phyloP scores from a whole-genome alignment of 53 echinoderm and acorn worm species.

The Astropecten irregularis region DNA sequence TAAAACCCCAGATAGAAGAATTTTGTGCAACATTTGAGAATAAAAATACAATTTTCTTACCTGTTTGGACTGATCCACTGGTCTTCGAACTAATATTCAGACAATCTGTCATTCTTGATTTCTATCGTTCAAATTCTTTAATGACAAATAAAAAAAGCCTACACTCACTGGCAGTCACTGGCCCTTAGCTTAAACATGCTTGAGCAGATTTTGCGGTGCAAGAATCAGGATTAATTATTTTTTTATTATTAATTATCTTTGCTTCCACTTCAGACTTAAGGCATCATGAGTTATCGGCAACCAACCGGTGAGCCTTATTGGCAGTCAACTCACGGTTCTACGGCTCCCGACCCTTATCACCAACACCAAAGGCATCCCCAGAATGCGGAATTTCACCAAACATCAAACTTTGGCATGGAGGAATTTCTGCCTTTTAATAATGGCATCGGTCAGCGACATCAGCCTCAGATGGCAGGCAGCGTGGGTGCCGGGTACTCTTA shows the following conservation, averaged over 20 bases:
- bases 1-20: too few species aligned
- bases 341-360: background rate
- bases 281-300: conserved; percentile 25
- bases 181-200: too few species aligned
- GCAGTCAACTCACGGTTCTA: background rate
- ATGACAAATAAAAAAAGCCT: too few species aligned
- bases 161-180: too few species aligned
- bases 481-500: background rate
- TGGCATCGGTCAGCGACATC: background rate
- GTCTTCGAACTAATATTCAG: too few species aligned
- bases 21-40: too few species aligned
- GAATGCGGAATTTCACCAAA: background rate
- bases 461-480: background rate
- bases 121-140: too few species aligned
- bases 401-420: background rate
- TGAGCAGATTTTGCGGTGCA: too few species aligned
- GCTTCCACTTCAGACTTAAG: background rate
- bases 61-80: too few species aligned
- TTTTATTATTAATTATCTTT: background rate
- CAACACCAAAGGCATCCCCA: background rate
- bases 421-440: background rate
- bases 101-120: too few species aligned
- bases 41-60: too few species aligned
- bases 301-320: background rate
- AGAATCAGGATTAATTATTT: too few species aligned